Conservation (phyloP, 2,888 invertebrate species). For the Troides oblongomaculatus region DNA sequence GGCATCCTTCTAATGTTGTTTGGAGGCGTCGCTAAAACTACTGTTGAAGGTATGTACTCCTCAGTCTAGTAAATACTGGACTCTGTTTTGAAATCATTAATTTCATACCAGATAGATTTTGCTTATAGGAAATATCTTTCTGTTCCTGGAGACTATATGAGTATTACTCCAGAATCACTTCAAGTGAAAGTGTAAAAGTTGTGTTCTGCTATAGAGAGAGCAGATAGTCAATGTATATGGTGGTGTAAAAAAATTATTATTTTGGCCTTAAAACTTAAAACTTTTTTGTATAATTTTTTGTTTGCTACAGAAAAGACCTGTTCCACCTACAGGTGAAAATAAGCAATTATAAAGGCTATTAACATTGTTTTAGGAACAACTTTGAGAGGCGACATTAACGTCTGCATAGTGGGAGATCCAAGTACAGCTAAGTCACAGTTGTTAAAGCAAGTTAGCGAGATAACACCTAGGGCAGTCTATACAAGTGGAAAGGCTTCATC, state of each 20-base stretch:
- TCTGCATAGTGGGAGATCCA: constrained; percentile 99
- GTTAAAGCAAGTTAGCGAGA: constrained; percentile 95
- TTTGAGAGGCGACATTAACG: constrained; percentile 97
- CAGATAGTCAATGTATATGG: too few relatives aligned
- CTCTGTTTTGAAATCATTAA: background rate
- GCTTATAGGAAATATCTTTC: too few relatives aligned
- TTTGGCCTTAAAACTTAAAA: too few relatives aligned
- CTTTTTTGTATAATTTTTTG: too few relatives aligned
- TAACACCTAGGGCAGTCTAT: constrained; percentile 97
- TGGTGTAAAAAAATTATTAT: too few relatives aligned
- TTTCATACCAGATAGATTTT: too few relatives aligned
- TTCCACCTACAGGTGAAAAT: background rate
- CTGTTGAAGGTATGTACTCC: constrained; percentile 83
- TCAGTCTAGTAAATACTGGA: background rate
- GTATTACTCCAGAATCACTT: too few relatives aligned
- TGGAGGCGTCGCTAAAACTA: constrained; percentile 97
- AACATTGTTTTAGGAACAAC: constrained; percentile 83
- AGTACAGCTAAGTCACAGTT: constrained; percentile 99
- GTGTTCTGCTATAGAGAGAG: too few relatives aligned
- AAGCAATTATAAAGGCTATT: background rate
- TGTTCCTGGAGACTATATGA: too few relatives aligned
- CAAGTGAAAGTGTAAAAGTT: too few relatives aligned
- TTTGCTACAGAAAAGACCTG: too few relatives aligned
- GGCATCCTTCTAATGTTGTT: constrained; percentile 96
- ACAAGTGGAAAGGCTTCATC: constrained; percentile 99